phyloP scores from a whole-genome alignment of 2,888 invertebrate genomes.

The Pristionchus japonicus region DNA sequence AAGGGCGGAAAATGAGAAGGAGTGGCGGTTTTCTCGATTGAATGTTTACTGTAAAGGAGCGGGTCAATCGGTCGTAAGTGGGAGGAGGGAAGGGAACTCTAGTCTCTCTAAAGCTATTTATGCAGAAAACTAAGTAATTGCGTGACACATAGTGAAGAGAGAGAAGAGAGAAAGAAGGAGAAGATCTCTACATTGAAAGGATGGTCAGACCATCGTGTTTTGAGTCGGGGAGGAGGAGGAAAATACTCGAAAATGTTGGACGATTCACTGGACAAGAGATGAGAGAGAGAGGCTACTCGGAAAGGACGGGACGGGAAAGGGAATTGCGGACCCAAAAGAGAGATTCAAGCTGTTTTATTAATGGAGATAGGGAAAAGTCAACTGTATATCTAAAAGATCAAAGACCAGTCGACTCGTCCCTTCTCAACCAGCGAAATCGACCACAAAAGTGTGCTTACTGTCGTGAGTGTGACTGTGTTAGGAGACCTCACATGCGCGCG shows the following conservation, averaged over 20 bases:
- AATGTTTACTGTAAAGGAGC: neutral
- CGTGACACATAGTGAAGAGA: neutral
- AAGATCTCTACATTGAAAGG: neutral
- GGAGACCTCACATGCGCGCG: constrained; percentile 30
- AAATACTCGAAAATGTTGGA: neutral
- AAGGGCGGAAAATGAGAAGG: neutral
- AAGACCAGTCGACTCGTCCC: neutral
- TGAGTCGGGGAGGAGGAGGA: neutral
- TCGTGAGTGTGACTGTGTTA: neutral
- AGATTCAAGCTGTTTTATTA: constrained; percentile 23
- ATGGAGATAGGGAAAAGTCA: neutral
- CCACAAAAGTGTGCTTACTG: constrained; percentile 9
- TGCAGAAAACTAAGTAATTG: constrained; percentile 28
- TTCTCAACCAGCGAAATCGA: neutral
- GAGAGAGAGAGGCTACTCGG: neutral
- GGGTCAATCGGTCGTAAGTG: constrained; percentile 1
- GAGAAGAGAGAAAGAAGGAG: neutral
- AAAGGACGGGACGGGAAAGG: constrained; percentile 1
- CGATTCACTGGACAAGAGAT: neutral
- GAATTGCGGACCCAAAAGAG: constrained; percentile 9
- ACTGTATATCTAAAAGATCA: neutral
- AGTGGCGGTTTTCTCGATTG: constrained; percentile 31
- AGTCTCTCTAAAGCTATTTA: neutral
- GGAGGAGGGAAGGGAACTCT: neutral
- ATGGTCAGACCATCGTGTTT: neutral